Percentiles rank a stretch among this genome's conserved stretches.
Evolutionary conservation across 2,797 vertebrate genomes (phyloP).

Genomic region (Bucorvus abyssinicus): DNA sequence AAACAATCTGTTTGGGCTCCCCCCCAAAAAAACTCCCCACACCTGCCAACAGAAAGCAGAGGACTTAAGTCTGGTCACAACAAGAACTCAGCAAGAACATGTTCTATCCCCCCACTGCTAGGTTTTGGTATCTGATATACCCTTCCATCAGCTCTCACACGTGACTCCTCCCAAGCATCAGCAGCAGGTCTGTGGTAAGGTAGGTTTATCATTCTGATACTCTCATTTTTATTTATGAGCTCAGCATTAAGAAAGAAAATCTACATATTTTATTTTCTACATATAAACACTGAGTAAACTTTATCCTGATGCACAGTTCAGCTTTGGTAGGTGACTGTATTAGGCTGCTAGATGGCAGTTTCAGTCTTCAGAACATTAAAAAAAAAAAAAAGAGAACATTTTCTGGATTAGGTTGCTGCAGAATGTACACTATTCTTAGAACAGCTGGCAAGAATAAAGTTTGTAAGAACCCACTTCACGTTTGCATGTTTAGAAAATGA

Average conservation of each 20-base stretch:
- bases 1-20: not conserved
- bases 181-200: not conserved
- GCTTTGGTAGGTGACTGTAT: not conserved
- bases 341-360: not conserved
- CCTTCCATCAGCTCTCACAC: not conserved
- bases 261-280: not conserved
- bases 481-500: not conserved
- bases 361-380: not conserved
- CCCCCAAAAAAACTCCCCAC: not conserved
- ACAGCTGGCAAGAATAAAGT: not conserved
- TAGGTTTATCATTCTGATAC: not conserved
- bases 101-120: not conserved
- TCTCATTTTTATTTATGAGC: not conserved
- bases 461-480: not conserved
- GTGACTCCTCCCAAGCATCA: not conserved
- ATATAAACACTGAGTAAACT: not conserved
- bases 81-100: not conserved
- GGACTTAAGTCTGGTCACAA: not conserved
- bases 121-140: not conserved
- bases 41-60: not conserved
- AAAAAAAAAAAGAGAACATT: not conserved
- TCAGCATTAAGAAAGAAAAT: not conserved
- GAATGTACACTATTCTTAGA: fast-evolving
- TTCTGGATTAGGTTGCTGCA: not conserved
- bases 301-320: not conserved